Evolutionary conservation across 2,888 invertebrate species (phyloP).

Genomic region (Eudiplozoon nipponicum): DNA sequence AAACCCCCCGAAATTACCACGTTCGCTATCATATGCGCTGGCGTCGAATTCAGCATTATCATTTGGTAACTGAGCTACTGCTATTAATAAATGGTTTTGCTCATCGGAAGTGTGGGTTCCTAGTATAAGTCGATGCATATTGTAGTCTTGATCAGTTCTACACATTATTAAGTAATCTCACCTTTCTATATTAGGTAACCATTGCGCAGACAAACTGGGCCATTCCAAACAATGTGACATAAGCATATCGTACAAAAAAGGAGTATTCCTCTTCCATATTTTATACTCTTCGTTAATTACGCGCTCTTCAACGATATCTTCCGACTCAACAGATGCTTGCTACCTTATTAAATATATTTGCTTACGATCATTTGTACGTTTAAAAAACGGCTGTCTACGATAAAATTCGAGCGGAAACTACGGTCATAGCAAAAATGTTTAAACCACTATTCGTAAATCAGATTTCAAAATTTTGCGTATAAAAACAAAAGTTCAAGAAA

Average conservation of each 20-base stretch:
- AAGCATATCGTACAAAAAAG: constrained; percentile 11
- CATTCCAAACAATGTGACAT: constrained; percentile 12
- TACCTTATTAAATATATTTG: too few species aligned
- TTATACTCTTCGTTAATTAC: constrained; percentile 13
- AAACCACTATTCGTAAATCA: too few species aligned
- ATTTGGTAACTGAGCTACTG: constrained; percentile 6
- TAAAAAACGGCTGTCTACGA: too few species aligned
- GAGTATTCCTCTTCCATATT: constrained; percentile 12
- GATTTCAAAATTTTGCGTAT: too few species aligned
- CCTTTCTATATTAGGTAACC: constrained; percentile 12
- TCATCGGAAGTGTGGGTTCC: constrained; percentile 7
- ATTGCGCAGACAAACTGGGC: constrained; percentile 13
- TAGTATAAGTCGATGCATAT: constrained; percentile 6
- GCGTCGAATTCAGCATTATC: not conserved
- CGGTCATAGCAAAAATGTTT: too few species aligned
- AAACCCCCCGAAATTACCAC: constrained; percentile 10
- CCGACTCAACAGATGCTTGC: too few species aligned
- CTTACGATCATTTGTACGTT: too few species aligned
- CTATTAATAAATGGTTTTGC: constrained; percentile 11
- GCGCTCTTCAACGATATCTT: constrained; percentile 11
- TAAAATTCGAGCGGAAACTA: too few species aligned
- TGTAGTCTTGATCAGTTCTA: not conserved
- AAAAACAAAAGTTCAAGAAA: too few species aligned
- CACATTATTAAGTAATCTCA: too few species aligned
- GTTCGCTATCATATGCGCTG: not conserved